These are phyloP conservation scores for Chloroceryle amazona DNA, from an alignment of 2,797 vertebrate species.

Conservation along the genomic window DNA sequence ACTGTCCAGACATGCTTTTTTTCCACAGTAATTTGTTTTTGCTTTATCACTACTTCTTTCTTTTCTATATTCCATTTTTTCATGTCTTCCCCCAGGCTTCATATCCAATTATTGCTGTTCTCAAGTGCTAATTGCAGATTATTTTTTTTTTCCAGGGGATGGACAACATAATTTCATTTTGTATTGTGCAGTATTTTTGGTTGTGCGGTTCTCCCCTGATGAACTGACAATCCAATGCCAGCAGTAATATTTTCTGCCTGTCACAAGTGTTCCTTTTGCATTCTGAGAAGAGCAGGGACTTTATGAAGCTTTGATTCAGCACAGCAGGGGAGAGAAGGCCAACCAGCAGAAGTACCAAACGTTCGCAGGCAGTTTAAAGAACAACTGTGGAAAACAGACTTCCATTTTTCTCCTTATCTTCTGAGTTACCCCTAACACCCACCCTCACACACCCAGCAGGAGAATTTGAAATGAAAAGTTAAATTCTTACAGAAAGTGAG, in stretches of 20 bases:
- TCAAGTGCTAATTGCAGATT: slow-evolving; percentile 3
- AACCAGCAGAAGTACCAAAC: not conserved
- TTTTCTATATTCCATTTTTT: not conserved
- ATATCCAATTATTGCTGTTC: not conserved
- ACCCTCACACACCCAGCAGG: not conserved
- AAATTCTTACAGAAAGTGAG: not conserved
- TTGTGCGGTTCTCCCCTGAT: not conserved
- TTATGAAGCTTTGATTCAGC: slow-evolving; percentile 66
- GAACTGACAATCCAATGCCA: not conserved
- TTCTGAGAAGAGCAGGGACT: slow-evolving; percentile 38
- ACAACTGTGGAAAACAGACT: not conserved
- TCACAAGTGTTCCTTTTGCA: slow-evolving; percentile 42
- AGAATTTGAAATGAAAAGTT: not conserved
- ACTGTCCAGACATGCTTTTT: not conserved
- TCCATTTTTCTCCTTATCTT: not conserved
- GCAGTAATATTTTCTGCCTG: slow-evolving; percentile 43
- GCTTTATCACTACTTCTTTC: not conserved
- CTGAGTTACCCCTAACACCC: not conserved
- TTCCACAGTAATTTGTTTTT: not conserved
- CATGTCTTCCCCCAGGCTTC: not conserved
- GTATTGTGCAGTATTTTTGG: not conserved
- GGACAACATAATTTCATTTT: not conserved
- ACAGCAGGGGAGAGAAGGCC: slow-evolving; percentile 46
- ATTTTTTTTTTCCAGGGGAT: not conserved
- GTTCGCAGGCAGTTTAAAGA: not conserved